Percentiles rank a stretch among this genome's conserved stretches.
phyloP scores from a whole-genome alignment of 2,113 vertebrate species.

The Ptilorrhoa leucosticta region DNA sequence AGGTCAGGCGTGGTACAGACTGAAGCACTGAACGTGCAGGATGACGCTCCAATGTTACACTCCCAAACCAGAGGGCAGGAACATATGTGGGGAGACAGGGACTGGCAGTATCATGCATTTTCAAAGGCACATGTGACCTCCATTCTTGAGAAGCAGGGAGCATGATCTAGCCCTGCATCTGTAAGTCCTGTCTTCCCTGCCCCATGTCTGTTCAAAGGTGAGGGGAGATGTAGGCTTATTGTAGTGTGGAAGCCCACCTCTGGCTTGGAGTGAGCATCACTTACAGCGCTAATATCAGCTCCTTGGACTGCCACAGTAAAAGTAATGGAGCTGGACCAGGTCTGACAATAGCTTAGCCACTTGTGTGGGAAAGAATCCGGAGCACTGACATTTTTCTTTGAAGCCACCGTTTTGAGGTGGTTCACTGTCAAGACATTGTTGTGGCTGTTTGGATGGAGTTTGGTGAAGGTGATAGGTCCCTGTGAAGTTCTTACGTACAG shows the following conservation, averaged over 20 bases:
- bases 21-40: neutral
- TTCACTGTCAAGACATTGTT: neutral
- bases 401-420: neutral
- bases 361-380: neutral
- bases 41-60: neutral
- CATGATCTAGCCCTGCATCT: neutral
- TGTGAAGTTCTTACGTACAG: neutral
- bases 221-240: neutral
- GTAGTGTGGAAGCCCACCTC: neutral
- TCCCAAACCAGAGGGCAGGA: neutral
- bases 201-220: neutral
- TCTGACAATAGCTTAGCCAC: neutral
- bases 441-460: neutral
- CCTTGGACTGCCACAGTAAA: neutral
- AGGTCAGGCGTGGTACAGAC: neutral
- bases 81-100: neutral
- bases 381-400: neutral
- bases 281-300: neutral
- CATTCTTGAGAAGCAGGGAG: neutral
- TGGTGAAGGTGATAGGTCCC: neutral
- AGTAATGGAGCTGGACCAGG: neutral
- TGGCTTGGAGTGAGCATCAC: neutral
- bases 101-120: neutral
- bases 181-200: neutral
- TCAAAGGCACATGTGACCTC: neutral